Base-by-base conservation (phyloP, 1,140 invertebrate species). In the Achatina immaculata region DNA sequence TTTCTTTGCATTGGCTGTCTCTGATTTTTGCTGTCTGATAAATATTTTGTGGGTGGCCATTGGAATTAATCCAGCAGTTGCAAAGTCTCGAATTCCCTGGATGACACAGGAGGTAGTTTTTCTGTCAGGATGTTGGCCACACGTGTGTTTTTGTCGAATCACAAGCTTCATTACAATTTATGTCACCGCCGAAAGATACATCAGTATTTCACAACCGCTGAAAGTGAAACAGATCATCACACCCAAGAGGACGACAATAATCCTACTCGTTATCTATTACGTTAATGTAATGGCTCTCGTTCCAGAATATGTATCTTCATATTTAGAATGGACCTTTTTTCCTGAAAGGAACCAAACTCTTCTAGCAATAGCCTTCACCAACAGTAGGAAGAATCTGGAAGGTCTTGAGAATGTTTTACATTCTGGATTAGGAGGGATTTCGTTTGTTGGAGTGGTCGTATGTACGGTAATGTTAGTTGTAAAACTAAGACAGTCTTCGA, bases 161-260 rank as follows among this genome's bases (percentile, higher is more conserved):
- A 65, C 75, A 28, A 43, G 55, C 36, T 78, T 28, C 31, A 78
- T 78, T 3, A 78, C 75, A 4, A 58, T 58, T 4, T 78, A 36
- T 40, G 28, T 78, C 4, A 78, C 55, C 7, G 38, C 40, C 42
- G 75, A 78, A 45, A 36, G 75, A 34, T 78, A 21, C 31, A 36
- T 78, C 16, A 66, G 11, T 45, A 58, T 78, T 2, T 16, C 40
- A 21, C 1, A 4, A 31, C 75, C 75, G 6, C 40, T 78, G 11
- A 78, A 78, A 42, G 62, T 65, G 24, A 78, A 78, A 66, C 24
- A 65, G 21, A 28, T 65, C 24, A 58, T 78, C 14, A 78, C 55
- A 24, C 55, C 55, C 2, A 36, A 34, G 2, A 6, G 58, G 45
- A 45, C 62, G 40, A 58, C 43, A 3, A 43, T 65, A 14, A 31